phyloP scores from a whole-genome alignment of 2,888 invertebrate genomes.

The Meliscaeva auricollis region DNA sequence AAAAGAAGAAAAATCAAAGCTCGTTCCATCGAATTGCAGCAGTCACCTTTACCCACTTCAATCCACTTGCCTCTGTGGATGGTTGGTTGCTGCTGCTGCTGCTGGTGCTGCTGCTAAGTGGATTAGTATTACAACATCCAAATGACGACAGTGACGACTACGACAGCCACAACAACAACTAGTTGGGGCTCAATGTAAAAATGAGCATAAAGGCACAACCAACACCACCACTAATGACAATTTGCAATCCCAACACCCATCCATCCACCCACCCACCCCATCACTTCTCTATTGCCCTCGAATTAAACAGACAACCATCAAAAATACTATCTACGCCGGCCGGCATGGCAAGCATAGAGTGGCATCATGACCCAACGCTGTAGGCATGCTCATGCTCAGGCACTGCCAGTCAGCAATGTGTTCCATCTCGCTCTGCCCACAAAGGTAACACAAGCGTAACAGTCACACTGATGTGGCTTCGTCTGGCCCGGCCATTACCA shows the following conservation, averaged over 20 bases:
- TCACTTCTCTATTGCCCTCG: neutral
- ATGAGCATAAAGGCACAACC: slow-evolving; percentile 24
- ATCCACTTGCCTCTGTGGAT: slow-evolving; percentile 63
- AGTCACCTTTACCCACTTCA: slow-evolving; percentile 75
- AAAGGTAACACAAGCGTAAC: slow-evolving; percentile 59
- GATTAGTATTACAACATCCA: slow-evolving; percentile 75
- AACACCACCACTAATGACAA: slow-evolving; percentile 33
- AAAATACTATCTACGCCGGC: slow-evolving; percentile 67
- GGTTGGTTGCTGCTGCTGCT: slow-evolving; percentile 33
- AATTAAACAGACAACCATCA: slow-evolving; percentile 43
- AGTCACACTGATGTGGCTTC: slow-evolving; percentile 73
- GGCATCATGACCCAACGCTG: slow-evolving; percentile 73
- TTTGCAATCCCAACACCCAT: slow-evolving; percentile 20
- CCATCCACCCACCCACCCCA: neutral
- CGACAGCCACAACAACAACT: slow-evolving; percentile 12
- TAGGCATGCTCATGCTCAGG: slow-evolving; percentile 53
- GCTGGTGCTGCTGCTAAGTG: slow-evolving; percentile 62
- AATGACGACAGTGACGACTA: slow-evolving; percentile 48
- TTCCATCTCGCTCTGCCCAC: slow-evolving; percentile 45
- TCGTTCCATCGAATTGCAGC: slow-evolving; percentile 65
- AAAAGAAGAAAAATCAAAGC: slow-evolving; percentile 60
- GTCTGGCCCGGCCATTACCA: slow-evolving; percentile 59
- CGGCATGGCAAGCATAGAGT: slow-evolving; percentile 45
- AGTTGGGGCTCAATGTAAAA: slow-evolving; percentile 38
- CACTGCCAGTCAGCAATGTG: neutral